phyloP scores from a whole-genome alignment of 2,888 invertebrate species.

The Hetaerina titia region DNA sequence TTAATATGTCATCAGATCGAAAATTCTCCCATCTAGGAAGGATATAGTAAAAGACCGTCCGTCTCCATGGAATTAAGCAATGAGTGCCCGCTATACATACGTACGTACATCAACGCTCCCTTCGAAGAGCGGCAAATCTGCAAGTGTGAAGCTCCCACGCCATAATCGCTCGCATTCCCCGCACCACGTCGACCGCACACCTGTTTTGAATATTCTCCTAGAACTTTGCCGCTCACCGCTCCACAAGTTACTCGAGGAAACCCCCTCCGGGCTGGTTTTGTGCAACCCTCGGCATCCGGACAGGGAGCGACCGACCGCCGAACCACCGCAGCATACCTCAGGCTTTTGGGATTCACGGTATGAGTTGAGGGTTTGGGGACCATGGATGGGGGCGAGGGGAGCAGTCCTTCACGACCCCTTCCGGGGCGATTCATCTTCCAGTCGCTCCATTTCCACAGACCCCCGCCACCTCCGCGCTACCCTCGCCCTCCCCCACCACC shows the following conservation, averaged over 20 bases:
- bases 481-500: not conserved
- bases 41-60: no score
- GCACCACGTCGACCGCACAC: not conserved
- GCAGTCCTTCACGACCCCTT: not conserved
- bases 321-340: not conserved
- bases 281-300: not conserved
- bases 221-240: not conserved
- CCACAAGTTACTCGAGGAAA: not conserved
- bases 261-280: not conserved
- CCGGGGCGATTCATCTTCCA: no score
- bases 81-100: no score
- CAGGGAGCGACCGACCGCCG: not conserved
- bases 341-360: not conserved
- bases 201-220: not conserved
- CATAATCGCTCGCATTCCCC: not conserved
- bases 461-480: no score
- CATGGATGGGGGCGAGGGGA: not conserved
- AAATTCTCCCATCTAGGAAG: no score
- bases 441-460: no score
- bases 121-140: no score
- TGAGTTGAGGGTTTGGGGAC: not conserved
- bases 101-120: no score
- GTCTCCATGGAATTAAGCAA: no score
- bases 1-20: no score
- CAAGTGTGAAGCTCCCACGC: not conserved